Conservation (phyloP, 2,888 invertebrate genomes). For the Acanthococcus lagerstroemiae region DNA sequence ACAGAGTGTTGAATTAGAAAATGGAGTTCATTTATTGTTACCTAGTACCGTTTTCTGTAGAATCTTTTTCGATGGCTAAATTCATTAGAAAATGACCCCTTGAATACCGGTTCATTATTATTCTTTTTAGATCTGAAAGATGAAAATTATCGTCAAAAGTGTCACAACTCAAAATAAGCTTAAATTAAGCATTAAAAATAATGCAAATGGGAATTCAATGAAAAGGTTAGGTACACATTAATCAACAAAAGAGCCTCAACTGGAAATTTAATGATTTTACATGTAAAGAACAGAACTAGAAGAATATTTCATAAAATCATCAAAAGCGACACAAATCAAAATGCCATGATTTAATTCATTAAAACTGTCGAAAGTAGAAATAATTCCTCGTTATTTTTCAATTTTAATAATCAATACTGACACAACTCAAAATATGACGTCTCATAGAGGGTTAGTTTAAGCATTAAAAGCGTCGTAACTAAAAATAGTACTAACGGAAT, state of each 20-base stretch:
- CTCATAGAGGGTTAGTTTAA: not conserved
- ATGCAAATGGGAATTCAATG: not conserved
- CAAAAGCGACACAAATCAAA: constrained; percentile 17
- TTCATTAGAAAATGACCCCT: constrained; percentile 12
- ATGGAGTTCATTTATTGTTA: not conserved
- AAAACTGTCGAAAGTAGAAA: constrained; percentile 22
- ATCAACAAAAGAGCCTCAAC: not conserved
- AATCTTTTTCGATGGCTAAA: constrained; percentile 10
- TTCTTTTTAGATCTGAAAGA: not conserved
- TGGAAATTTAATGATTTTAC: not conserved
- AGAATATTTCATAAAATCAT: not conserved
- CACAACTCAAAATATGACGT: constrained; percentile 12
- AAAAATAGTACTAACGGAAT: constrained; percentile 2
- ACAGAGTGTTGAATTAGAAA: not conserved
- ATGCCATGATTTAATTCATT: not conserved
- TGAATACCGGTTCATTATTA: constrained; percentile 1
- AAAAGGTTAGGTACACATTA: constrained; percentile 3
- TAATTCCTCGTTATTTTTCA: constrained; percentile 11
- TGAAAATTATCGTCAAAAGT: constrained; percentile 3
- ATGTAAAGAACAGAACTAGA: constrained; percentile 12
- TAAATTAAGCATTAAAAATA: constrained; percentile 4
- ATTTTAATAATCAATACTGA: constrained; percentile 8
- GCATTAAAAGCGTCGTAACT: constrained; percentile 2
- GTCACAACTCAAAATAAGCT: constrained; percentile 19
- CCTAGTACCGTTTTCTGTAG: not conserved